Evolutionary conservation across 2,113 vertebrate genomes (phyloP).

Genomic region (Eurystomus gularis): DNA sequence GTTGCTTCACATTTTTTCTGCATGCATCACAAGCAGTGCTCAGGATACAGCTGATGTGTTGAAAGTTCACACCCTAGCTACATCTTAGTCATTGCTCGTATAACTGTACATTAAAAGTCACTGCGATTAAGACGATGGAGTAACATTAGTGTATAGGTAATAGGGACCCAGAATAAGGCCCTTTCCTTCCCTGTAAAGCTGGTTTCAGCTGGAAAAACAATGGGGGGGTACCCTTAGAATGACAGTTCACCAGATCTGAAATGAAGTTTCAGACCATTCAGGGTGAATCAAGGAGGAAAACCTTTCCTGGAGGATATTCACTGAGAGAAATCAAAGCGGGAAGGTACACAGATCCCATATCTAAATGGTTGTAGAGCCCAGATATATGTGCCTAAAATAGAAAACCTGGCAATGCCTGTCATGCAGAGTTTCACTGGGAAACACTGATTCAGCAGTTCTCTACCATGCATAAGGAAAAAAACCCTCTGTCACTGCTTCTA

Average conservation of each 20-base stretch:
- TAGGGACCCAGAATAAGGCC: background rate
- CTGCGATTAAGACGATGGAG: background rate
- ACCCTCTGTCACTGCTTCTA: fast-evolving
- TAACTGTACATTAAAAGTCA: background rate
- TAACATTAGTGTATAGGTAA: fast-evolving
- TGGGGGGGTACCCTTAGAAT: fast-evolving
- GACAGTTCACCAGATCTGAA: background rate
- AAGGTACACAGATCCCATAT: fast-evolving
- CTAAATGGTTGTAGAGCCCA: background rate
- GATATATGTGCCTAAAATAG: background rate
- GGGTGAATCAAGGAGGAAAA: background rate
- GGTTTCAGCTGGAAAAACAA: background rate
- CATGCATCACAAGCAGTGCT: fast-evolving
- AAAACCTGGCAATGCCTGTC: background rate
- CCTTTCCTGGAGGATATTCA: background rate
- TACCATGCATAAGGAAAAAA: background rate
- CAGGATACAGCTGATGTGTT: background rate
- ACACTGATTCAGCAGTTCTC: background rate
- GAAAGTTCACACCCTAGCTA: background rate
- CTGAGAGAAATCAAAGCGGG: background rate
- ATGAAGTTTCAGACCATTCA: background rate
- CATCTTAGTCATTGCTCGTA: background rate
- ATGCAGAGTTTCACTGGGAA: background rate
- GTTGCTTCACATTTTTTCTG: background rate
- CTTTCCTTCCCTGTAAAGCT: background rate